phyloP scores from a whole-genome alignment of 2,797 vertebrate genomes.

The Prunella strophiata region DNA sequence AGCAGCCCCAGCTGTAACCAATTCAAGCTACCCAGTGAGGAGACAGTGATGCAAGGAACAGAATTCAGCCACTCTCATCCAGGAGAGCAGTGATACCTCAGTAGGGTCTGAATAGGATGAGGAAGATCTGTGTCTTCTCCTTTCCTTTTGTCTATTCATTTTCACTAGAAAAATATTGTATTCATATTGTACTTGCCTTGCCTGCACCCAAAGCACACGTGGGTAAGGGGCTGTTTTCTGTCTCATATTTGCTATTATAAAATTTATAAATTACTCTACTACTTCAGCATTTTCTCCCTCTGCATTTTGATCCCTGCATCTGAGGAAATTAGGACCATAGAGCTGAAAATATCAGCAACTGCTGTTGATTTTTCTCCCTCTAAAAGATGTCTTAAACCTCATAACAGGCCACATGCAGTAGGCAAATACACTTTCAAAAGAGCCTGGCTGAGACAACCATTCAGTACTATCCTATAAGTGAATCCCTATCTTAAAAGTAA shows the following conservation, averaged over 20 bases:
- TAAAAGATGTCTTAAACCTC: background rate
- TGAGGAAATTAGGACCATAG: background rate
- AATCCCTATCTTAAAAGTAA: slow-evolving; percentile 5
- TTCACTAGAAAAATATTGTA: background rate
- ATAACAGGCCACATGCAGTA: background rate
- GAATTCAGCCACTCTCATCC: background rate
- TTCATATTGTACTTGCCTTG: background rate
- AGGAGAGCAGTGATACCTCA: background rate
- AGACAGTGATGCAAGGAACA: background rate
- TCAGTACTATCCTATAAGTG: background rate
- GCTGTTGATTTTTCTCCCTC: background rate
- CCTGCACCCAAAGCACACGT: background rate
- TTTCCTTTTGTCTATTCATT: background rate
- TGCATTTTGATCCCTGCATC: background rate
- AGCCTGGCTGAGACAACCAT: background rate
- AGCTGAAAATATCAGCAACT: background rate
- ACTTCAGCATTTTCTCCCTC: background rate
- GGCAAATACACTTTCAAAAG: background rate
- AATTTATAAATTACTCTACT: background rate
- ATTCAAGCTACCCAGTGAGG: background rate
- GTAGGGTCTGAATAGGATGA: background rate
- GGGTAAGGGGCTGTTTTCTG: background rate
- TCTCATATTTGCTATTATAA: background rate
- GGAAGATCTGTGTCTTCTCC: background rate
- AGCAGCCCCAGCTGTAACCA: background rate